phyloP scores from a whole-genome alignment of 2,797 vertebrate species.

The Eleutherodactylus coqui region DNA sequence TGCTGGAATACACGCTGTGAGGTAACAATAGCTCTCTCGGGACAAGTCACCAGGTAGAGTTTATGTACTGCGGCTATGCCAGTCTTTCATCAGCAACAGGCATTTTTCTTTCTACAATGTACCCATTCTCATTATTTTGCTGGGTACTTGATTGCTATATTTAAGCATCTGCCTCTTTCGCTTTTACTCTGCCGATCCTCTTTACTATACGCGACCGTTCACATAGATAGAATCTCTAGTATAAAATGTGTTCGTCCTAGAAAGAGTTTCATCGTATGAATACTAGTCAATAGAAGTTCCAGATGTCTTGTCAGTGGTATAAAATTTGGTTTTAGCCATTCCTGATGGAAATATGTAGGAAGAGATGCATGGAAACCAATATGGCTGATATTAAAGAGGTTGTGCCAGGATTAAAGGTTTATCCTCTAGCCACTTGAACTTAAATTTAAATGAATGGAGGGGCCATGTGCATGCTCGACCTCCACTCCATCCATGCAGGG shows the following conservation, averaged over 20 bases:
- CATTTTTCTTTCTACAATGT: background rate
- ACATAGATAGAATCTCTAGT: background rate
- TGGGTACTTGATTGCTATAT: background rate
- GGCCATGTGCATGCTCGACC: too few relatives aligned
- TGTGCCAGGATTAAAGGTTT: too few relatives aligned
- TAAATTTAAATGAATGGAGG: too few relatives aligned
- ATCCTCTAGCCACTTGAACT: too few relatives aligned
- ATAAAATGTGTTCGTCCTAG: background rate
- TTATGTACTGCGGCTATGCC: constrained; percentile 32
- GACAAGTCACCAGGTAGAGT: constrained; percentile 40
- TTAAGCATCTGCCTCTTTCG: background rate
- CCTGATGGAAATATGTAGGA: too few relatives aligned
- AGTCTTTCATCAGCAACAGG: constrained; percentile 34
- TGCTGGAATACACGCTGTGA: constrained; percentile 35
- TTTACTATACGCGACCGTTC: background rate
- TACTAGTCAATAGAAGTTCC: too few relatives aligned
- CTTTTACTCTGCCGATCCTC: background rate
- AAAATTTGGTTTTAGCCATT: too few relatives aligned
- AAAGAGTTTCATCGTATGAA: background rate
- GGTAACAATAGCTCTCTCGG: constrained; percentile 51
- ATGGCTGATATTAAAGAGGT: too few relatives aligned
- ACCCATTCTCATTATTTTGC: background rate
- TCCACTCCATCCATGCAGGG: too few relatives aligned
- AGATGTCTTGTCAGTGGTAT: too few relatives aligned
- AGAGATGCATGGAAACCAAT: too few relatives aligned